Evolutionary conservation across 2,113 vertebrate genomes (phyloP), one percentile per base, ranked within the genome.

Genomic region (Pipa parva): DNA sequence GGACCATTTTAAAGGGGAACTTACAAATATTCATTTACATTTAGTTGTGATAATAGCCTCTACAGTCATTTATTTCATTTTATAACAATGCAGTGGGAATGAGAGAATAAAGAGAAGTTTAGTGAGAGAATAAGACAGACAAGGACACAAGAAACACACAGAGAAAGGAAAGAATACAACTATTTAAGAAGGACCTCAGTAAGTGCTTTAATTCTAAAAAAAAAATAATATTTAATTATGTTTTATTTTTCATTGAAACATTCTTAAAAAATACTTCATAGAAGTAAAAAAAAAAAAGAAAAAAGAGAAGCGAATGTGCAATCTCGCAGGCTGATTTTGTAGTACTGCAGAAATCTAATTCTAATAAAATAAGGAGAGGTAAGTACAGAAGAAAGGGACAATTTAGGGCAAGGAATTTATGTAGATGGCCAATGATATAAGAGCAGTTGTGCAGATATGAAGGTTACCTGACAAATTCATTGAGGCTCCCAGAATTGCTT

Each of bases 211-310:
- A 74, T 78, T 79, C 78, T 82, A 80, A 52, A 52, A 66, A 59
- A 25, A 52, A 52, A 55, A 2, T 79, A 83, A 73, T 67, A 61
- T 74, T 81, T 80, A 78, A 82, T 80, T 79, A 76, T 72, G 7
- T 71, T 36, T 72, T 74, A 52, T 74, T 89, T 87, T 82, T 84
- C 85, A 87, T 59, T 80, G 79, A 88, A 88, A 89, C 79, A 81
- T 68, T 84, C 57, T 83, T 15, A 42, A 84, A 86, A 82, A 86
- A 85, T 85, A 91, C 89, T 91, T 91, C 89, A 91, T 76, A 89
- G 89, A 91, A 91, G 89, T 89, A 85, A 82, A 74, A 72, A 77
- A 80, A 74, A 73, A 77, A 42, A 42, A 42, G 39, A 13, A 72
- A 77, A 80, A 74, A 73, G 76, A 42, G n/a, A 42, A 17, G 13